These are phyloP conservation scores for Rotaria sp. DNA, from an alignment of 2,888 invertebrate species.

Conservation along the genomic window DNA sequence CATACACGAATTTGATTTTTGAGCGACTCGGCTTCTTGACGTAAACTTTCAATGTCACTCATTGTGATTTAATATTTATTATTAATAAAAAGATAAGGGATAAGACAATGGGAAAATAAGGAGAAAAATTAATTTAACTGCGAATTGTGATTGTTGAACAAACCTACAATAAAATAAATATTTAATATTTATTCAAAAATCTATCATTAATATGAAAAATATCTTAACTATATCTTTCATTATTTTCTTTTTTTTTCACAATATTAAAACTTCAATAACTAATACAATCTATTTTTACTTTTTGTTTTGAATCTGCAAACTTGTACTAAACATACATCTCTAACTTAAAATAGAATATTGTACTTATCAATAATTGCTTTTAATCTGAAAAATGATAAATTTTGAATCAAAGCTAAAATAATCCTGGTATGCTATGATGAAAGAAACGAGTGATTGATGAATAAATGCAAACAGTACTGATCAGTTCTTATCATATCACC, in stretches of 20 bases:
- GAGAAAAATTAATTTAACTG: background rate
- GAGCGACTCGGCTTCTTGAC: slow-evolving; percentile 97
- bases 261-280: no score
- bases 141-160: background rate
- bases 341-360: no score
- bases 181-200: background rate
- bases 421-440: no score
- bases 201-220: background rate
- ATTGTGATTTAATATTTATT: background rate
- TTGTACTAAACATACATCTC: no score
- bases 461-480: no score
- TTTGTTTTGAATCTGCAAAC: no score
- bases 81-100: background rate
- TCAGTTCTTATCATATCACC: no score
- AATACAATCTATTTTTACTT: no score
- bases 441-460: no score
- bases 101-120: background rate
- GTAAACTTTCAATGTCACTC: slow-evolving; percentile 91
- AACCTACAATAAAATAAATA: background rate
- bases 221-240: background rate
- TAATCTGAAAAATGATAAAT: background rate
- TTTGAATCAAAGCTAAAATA: no score
- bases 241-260: background rate
- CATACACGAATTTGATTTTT: slow-evolving; percentile 95
- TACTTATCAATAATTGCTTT: background rate